phyloP scores from a whole-genome alignment of 1,140 invertebrate species.

The Drosophila sproati region DNA sequence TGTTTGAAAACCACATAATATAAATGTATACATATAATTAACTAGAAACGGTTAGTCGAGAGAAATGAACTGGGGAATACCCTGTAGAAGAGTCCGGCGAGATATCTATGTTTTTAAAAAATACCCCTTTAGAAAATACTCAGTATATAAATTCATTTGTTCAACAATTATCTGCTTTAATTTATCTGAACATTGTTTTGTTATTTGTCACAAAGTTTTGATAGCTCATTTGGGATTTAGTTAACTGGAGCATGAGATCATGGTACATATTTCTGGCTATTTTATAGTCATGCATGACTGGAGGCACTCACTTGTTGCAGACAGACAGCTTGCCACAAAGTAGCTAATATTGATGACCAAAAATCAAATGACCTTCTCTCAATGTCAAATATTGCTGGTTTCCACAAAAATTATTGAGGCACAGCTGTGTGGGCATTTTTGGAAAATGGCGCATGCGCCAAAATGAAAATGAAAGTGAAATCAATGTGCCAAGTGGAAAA shows the following conservation, averaged over 20 bases:
- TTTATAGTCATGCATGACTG: neutral
- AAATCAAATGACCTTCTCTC: conserved; percentile 64
- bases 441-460: conserved; percentile 61
- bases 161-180: neutral
- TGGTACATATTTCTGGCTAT: neutral
- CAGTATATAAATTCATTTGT: too few species aligned
- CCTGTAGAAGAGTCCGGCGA: neutral
- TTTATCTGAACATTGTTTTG: neutral
- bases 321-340: conserved; percentile 16
- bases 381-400: conserved; percentile 68
- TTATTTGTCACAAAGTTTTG: neutral
- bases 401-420: conserved; percentile 26
- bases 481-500: conserved; percentile 13
- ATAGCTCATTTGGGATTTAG: neutral
- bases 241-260: conserved; percentile 24
- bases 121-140: too few species aligned
- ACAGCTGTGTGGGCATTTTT: conserved; percentile 57
- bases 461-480: conserved; percentile 67
- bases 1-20: neutral
- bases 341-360: neutral
- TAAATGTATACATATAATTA: too few species aligned
- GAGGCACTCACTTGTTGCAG: conserved; percentile 60
- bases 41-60: too few species aligned
- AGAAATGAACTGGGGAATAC: too few species aligned
- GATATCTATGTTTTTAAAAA: too few species aligned